Evolutionary conservation across 1,140 invertebrate genomes (phyloP).

Genomic region (Chrysomallon squamiferum): DNA sequence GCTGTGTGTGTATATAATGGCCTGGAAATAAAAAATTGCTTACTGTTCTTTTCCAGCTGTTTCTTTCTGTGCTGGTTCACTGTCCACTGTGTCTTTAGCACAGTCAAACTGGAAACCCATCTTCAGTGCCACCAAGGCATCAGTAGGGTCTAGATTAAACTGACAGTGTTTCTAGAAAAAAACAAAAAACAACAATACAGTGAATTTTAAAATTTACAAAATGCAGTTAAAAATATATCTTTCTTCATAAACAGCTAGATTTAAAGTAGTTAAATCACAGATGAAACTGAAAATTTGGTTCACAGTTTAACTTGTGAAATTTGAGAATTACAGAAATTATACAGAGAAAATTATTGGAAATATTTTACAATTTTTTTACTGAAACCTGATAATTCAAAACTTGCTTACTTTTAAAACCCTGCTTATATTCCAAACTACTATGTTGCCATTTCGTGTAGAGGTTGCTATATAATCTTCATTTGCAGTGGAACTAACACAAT

Average conservation of each 20-base stretch:
- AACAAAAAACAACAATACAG: constrained; percentile 1
- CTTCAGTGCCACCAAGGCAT: constrained; percentile 55
- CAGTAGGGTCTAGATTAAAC: constrained; percentile 60
- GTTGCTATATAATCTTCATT: constrained; percentile 69
- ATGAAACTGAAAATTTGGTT: no score
- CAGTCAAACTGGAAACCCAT: constrained; percentile 51
- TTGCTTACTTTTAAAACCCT: constrained; percentile 73
- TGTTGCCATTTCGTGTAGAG: constrained; percentile 68
- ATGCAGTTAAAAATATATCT: not conserved
- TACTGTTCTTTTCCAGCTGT: no score
- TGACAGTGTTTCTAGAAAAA: constrained; percentile 61
- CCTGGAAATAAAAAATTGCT: no score
- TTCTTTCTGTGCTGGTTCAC: not conserved
- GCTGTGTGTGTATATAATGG: no score
- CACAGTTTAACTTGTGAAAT: no score
- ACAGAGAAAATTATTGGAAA: no score
- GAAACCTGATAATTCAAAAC: no score
- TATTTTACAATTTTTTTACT: no score
- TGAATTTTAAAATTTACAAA: not conserved
- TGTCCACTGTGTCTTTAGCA: constrained; percentile 11
- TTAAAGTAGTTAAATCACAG: no score
- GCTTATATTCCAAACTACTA: constrained; percentile 78
- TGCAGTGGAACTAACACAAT: constrained; percentile 77
- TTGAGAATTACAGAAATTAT: no score
- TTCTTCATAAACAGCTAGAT: no score